phyloP scores from a whole-genome alignment of 1,140 invertebrate genomes.

The Drosophila parvula region DNA sequence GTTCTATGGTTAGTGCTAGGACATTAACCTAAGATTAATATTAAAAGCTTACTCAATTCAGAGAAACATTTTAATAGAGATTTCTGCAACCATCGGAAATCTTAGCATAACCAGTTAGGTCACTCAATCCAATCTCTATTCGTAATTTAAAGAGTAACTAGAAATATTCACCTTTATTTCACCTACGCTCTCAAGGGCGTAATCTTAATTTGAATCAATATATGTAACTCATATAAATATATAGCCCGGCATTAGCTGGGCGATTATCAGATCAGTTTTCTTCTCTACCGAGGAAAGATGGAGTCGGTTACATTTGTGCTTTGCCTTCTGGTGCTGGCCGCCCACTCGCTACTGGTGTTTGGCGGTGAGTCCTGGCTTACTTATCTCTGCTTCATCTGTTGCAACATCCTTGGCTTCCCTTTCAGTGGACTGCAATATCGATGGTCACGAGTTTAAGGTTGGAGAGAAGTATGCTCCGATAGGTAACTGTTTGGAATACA shows the following conservation, averaged over 20 bases:
- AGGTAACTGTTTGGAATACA: conserved; percentile 24
- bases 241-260: background rate
- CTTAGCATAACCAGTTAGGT: conserved; percentile 2
- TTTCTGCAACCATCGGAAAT: no score
- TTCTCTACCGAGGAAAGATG: conserved; percentile 19
- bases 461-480: conserved; percentile 34
- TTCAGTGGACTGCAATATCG: conserved; percentile 34
- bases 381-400: background rate
- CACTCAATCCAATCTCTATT: background rate
- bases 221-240: conserved; percentile 12
- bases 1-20: no score
- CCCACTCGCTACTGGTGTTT: conserved; percentile 50
- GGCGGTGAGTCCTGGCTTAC: conserved; percentile 31
- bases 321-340: conserved; percentile 44
- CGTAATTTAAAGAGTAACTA: background rate
- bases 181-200: background rate
- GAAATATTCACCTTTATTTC: conserved; percentile 1
- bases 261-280: conserved; percentile 4
- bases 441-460: conserved; percentile 16
- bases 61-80: background rate
- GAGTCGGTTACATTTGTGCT: conserved; percentile 55
- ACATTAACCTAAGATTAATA: background rate
- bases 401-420: no score
- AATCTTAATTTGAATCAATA: background rate
- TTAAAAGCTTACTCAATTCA: background rate